Percentiles rank a stretch among this genome's conserved stretches.
Conservation (phyloP, 2,888 invertebrate species). For the Lepidochrysops patricia region DNA sequence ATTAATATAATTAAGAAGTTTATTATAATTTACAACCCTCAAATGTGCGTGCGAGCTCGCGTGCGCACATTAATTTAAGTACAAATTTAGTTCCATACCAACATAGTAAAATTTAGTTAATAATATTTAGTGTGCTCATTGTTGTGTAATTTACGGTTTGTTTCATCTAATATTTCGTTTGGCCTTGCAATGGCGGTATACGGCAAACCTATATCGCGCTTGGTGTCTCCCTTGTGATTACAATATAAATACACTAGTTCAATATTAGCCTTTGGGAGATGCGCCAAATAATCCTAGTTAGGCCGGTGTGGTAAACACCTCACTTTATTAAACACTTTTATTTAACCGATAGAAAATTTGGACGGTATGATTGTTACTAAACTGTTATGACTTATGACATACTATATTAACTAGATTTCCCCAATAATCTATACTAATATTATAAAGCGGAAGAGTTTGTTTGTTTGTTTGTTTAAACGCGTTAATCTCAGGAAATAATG, state of each 20-base stretch:
- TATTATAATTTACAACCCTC: not conserved
- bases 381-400: no score
- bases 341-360: no score
- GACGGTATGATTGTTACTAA: no score
- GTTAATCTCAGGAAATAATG: no score
- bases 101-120: constrained; percentile 11
- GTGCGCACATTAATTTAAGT: constrained; percentile 7
- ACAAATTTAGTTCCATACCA: constrained; percentile 5
- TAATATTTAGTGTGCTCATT: constrained; percentile 5
- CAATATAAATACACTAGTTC: not conserved
- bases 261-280: not conserved
- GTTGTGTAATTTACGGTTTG: not conserved
- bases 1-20: constrained; percentile 7
- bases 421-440: no score
- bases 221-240: not conserved
- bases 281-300: not conserved
- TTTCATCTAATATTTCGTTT: not conserved
- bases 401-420: no score
- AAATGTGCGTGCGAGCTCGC: not conserved
- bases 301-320: not conserved
- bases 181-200: not conserved
- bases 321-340: not conserved
- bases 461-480: no score
- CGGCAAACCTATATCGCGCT: not conserved
- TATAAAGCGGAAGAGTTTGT: no score